Evolutionary conservation across 2,888 invertebrate species (phyloP), one percentile per base, ranked within the genome.

Genomic region (Fragum sueziense): DNA sequence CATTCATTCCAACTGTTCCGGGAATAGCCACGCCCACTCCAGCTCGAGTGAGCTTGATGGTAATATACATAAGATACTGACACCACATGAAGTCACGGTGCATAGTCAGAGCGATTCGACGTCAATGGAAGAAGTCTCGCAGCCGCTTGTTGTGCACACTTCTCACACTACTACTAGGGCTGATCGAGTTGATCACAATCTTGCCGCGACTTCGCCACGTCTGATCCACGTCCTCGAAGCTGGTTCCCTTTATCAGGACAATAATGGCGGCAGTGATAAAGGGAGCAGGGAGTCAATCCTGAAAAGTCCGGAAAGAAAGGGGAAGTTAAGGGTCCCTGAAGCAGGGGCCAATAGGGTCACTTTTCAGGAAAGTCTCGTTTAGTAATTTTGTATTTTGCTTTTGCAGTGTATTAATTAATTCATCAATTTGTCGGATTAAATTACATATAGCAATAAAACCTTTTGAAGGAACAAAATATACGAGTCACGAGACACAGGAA

Each of bases 341-440:
- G 65, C 20, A 1, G 65, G 65, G 41, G 33, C 65, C 11, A 65
- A 33, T 4, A 37, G 65, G 65, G 65, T 65, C 11, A 65, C 65
- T n/a, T 65, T 65, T 27, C 65, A 65, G 41, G 65, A 65, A 65
- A 65, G 65, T 41, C 20, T 65, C 25, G 65, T 65, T 20, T 65
- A 47, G 47, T 2, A 9, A 6, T 37, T n/a, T n/a, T n/a, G n/a
- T n/a, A n/a, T n/a, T n/a, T n/a, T n/a, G n/a, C n/a, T n/a, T n/a
- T n/a, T n/a, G n/a, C n/a, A n/a, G n/a, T n/a, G n/a, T n/a, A n/a
- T n/a, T n/a, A n/a, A n/a, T n/a, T n/a, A n/a, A n/a, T n/a, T n/a
- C n/a, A n/a, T n/a, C n/a, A n/a, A n/a, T n/a, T n/a, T n/a, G n/a
- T n/a, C n/a, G n/a, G n/a, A n/a, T n/a, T n/a, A n/a, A n/a, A n/a